A percentile compares a stretch with the other conserved stretches of the same genome.
Evolutionary conservation across 2,113 vertebrate species (phyloP).

Genomic region (Amblyornis subalaris): DNA sequence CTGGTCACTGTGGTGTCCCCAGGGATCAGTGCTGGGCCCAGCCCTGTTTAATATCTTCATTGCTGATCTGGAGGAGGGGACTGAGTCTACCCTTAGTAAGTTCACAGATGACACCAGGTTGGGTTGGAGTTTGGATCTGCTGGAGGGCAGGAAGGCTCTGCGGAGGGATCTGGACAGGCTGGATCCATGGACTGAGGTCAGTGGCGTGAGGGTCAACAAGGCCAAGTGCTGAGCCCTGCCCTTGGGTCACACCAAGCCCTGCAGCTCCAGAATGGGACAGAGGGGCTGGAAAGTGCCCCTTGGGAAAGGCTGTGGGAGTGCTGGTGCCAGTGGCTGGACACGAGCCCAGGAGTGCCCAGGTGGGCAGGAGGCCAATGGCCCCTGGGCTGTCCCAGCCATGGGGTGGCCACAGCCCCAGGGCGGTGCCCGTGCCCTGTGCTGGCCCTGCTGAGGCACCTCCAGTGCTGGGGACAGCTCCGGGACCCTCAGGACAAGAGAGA

Average conservation of each 20-base stretch:
- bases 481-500: no score
- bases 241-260: neutral
- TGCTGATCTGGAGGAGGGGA: neutral
- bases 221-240: neutral
- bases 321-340: neutral
- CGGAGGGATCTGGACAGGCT: neutral
- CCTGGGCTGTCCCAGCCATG: no score
- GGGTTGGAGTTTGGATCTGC: neutral
- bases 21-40: neutral
- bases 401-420: no score
- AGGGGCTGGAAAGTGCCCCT: neutral
- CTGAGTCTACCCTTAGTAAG: accelerated
- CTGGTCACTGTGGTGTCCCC: neutral
- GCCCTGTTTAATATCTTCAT: neutral
- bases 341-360: neutral
- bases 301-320: neutral
- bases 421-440: no score
- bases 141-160: neutral
- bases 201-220: neutral
- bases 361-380: neutral
- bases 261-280: neutral
- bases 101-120: neutral
- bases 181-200: neutral
- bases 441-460: no score
- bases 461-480: no score